Evolutionary conservation across 2,797 vertebrate genomes (phyloP).

Genomic region (Macrochelys suwanniensis): DNA sequence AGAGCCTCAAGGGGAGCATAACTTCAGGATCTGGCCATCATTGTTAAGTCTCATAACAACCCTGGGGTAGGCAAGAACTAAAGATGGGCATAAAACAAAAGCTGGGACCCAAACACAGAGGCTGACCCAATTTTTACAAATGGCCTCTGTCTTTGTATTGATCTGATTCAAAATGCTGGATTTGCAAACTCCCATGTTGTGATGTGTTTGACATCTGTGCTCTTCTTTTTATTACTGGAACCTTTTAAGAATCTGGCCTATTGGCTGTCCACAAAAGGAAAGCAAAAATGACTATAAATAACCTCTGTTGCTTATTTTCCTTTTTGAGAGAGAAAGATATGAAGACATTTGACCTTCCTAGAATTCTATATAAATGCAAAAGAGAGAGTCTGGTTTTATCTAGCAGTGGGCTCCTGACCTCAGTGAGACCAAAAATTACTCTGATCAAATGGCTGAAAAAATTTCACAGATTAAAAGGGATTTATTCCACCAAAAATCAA

Average conservation of each 20-base stretch:
- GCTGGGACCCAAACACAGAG: background rate
- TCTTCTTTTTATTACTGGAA: slow-evolving; percentile 56
- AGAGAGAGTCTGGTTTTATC: slow-evolving; percentile 61
- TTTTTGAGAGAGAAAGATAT: slow-evolving; percentile 53
- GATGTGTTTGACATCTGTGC: slow-evolving; percentile 18
- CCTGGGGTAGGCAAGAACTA: background rate
- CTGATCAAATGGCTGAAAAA: slow-evolving; percentile 66
- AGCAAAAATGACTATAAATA: slow-evolving; percentile 52
- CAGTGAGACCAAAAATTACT: slow-evolving; percentile 68
- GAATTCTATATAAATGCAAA: slow-evolving; percentile 61
- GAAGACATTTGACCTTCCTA: slow-evolving; percentile 61
- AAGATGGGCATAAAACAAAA: background rate
- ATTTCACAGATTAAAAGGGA: slow-evolving; percentile 47
- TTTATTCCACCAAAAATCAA: slow-evolving; percentile 43
- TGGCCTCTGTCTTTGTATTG: background rate
- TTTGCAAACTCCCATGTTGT: background rate
- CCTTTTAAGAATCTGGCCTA: slow-evolving; percentile 57
- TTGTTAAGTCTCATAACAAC: background rate
- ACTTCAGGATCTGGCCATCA: background rate
- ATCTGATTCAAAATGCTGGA: background rate
- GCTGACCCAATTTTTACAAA: background rate
- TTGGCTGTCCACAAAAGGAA: slow-evolving; percentile 45
- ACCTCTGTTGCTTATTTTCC: slow-evolving; percentile 59
- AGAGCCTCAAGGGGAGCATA: background rate
- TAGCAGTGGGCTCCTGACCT: slow-evolving; percentile 58